These are phyloP conservation scores for Cephus sareptanus DNA, from an alignment of 2,888 invertebrate species.

Conservation along the genomic window DNA sequence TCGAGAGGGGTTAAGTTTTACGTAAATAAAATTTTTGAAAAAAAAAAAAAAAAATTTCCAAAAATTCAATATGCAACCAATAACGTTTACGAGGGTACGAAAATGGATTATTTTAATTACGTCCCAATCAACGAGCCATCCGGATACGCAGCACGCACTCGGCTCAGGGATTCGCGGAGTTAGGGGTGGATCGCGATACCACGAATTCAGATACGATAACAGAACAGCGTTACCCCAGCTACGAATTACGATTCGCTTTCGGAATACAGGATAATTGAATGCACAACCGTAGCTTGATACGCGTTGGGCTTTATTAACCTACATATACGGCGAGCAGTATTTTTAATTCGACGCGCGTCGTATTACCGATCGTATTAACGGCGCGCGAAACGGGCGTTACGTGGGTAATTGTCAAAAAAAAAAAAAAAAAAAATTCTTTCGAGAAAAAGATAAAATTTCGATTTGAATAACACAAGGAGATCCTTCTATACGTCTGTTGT, in stretches of 20 bases:
- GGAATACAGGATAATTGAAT: conserved; percentile 17
- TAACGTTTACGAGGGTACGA: not conserved
- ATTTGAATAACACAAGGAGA: not conserved
- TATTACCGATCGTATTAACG: not conserved
- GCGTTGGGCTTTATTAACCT: conserved; percentile 14
- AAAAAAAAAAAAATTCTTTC: not conserved
- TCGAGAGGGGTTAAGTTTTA: not conserved
- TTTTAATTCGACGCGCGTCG: not conserved
- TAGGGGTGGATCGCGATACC: not conserved
- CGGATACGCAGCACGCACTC: conserved; percentile 11
- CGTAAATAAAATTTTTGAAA: not conserved
- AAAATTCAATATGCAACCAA: not conserved
- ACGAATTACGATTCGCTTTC: not conserved
- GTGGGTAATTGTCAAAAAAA: not conserved
- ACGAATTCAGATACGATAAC: not conserved
- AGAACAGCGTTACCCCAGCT: not conserved
- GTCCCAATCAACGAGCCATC: conserved; percentile 18
- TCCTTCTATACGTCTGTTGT: not conserved
- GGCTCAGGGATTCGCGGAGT: not conserved
- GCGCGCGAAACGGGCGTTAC: not conserved
- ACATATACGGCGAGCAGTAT: not conserved
- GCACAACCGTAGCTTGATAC: conserved; percentile 16
- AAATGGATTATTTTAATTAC: conserved; percentile 21
- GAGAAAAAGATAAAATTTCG: not conserved
- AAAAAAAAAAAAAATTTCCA: not conserved